phyloP scores from a whole-genome alignment of 92 coral and sea anemone species.

The Parazoanthus swiftii region DNA sequence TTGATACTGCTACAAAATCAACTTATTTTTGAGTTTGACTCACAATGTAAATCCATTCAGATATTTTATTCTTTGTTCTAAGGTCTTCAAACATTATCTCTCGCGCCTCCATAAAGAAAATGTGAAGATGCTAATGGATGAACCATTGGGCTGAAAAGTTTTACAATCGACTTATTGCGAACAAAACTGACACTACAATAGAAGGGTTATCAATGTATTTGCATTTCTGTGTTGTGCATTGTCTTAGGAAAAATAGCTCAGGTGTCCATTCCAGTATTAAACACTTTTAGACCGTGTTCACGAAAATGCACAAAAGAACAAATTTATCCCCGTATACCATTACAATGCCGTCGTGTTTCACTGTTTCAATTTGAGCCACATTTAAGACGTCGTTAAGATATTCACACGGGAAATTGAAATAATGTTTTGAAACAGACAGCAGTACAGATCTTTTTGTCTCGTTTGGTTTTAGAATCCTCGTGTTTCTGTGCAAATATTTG shows the following conservation, averaged over 20 bases:
- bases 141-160: slow-evolving; percentile 1
- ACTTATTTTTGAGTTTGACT: background rate
- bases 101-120: slow-evolving; percentile 35
- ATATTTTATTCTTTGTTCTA: background rate
- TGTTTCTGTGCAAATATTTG: slow-evolving; percentile 31
- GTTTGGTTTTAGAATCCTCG: slow-evolving; percentile 9
- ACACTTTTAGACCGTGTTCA: slow-evolving; percentile 17
- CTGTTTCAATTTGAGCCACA: slow-evolving; percentile 17
- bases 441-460: background rate
- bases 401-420: background rate
- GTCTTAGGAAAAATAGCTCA: slow-evolving; percentile 28
- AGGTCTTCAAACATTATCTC: slow-evolving; percentile 7
- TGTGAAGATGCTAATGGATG: slow-evolving; percentile 21
- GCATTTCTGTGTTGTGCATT: slow-evolving; percentile 23
- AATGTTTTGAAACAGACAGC: background rate
- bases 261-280: slow-evolving; percentile 27
- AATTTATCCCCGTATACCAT: background rate
- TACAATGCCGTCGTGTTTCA: slow-evolving; percentile 7
- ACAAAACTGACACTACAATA: slow-evolving; percentile 27
- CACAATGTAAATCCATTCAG: slow-evolving; percentile 11
- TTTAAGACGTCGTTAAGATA: background rate
- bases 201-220: slow-evolving; percentile 32
- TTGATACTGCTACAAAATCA: slow-evolving; percentile 15
- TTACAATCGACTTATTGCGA: background rate
- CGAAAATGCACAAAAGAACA: background rate